These are phyloP conservation scores for Phalacrocorax pelagicus DNA, from an alignment of 2,113 vertebrate genomes.

Conservation along the genomic window DNA sequence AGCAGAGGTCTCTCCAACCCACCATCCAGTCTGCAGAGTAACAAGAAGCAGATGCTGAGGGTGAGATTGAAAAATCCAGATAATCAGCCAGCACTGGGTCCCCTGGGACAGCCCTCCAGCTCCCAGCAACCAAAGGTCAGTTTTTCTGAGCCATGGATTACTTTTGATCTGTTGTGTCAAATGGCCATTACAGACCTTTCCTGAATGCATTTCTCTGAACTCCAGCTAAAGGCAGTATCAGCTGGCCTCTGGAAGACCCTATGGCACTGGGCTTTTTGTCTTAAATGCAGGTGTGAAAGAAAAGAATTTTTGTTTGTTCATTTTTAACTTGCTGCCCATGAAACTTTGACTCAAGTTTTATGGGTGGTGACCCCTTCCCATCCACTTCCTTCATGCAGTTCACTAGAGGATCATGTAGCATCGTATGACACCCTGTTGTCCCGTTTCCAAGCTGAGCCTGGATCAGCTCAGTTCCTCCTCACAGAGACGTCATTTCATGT, in stretches of 20 bases:
- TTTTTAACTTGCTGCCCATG: not conserved
- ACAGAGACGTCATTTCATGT: not conserved
- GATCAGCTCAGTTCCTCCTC: not conserved
- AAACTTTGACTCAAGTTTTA: not conserved
- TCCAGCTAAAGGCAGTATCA: not conserved
- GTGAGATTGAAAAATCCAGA: not conserved
- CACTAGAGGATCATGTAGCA: not conserved
- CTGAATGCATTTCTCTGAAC: not conserved
- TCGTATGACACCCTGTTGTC: accelerated
- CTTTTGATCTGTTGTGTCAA: not conserved
- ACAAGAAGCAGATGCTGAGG: not conserved
- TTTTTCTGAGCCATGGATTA: not conserved
- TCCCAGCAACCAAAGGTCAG: not conserved
- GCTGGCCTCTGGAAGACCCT: not conserved
- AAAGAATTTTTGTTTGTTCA: not conserved
- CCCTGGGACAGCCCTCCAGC: not conserved
- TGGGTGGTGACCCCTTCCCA: not conserved
- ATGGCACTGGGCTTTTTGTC: not conserved
- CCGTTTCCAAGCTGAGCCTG: not conserved
- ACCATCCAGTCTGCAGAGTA: not conserved
- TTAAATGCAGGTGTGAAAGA: not conserved
- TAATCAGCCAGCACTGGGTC: not conserved
- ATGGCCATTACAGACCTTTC: not conserved
- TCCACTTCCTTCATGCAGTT: not conserved
- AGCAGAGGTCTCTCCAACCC: not conserved